Conservation (phyloP, 2,888 invertebrate genomes). For the Ormyrus pomaceus region DNA sequence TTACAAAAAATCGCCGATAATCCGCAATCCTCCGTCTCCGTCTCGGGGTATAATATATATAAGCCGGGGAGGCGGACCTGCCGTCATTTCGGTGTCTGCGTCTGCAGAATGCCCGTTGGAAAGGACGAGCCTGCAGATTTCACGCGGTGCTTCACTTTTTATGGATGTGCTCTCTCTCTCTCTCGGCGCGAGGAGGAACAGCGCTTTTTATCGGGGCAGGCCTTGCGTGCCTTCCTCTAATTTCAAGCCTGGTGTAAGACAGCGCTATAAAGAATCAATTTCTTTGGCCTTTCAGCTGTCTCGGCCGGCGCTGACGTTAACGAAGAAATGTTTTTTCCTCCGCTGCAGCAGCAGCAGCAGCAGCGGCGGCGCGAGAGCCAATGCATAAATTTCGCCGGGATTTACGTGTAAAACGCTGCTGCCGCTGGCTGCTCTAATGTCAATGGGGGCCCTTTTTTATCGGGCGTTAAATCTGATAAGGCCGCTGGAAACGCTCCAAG, state of each 20-base stretch:
- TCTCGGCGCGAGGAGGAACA: background rate
- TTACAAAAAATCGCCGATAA: background rate
- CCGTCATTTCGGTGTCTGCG: background rate
- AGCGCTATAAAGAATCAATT: conserved; percentile 43
- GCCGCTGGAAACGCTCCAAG: background rate
- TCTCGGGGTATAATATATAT: too few species aligned
- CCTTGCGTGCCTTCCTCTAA: conserved; percentile 48
- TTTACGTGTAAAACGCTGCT: conserved; percentile 11
- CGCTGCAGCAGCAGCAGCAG: background rate
- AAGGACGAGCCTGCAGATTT: too few species aligned
- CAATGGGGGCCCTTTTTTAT: background rate
- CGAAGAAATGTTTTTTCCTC: conserved; percentile 51
- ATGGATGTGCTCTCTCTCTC: background rate
- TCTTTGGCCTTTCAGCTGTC: conserved; percentile 43
- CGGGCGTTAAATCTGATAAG: background rate
- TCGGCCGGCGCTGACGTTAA: conserved; percentile 34
- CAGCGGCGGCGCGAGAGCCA: background rate
- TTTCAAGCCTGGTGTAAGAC: conserved; percentile 48
- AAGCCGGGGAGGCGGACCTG: conserved; percentile 9
- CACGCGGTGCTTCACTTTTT: background rate
- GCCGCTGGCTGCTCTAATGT: background rate
- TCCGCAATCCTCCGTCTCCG: conserved; percentile 16
- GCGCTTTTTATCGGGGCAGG: conserved; percentile 8
- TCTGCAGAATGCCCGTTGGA: conserved; percentile 23
- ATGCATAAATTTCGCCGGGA: conserved; percentile 34